phyloP scores from a whole-genome alignment of 2,113 vertebrate genomes.

The Patagioenas fasciata region DNA sequence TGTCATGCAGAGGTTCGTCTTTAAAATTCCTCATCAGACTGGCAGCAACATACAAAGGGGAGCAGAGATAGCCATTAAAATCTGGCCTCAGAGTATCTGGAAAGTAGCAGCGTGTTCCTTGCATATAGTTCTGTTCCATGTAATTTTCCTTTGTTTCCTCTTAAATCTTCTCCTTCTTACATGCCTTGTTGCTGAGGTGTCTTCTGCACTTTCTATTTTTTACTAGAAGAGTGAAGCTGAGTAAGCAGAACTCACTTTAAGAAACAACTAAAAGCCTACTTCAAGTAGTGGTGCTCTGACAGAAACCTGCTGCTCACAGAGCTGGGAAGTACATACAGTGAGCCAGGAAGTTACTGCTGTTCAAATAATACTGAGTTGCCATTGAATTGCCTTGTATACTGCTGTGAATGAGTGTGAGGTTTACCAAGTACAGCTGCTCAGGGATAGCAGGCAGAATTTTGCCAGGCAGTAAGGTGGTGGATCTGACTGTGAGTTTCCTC shows the following conservation, averaged over 20 bases:
- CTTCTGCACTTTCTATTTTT: neutral
- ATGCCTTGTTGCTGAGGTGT: neutral
- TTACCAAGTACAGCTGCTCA: neutral
- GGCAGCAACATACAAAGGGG: neutral
- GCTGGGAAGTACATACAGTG: neutral
- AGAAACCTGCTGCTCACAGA: neutral
- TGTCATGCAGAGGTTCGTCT: neutral
- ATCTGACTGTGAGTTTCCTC: fast-evolving
- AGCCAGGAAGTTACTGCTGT: neutral
- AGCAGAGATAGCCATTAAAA: neutral
- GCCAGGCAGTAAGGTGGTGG: neutral
- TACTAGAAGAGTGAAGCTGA: neutral
- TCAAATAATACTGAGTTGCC: neutral
- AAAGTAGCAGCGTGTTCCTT: neutral
- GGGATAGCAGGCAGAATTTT: neutral
- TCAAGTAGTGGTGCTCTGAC: neutral
- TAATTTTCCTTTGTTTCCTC: neutral
- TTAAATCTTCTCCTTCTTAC: neutral
- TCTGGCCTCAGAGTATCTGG: neutral
- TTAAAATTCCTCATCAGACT: neutral
- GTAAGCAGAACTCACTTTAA: neutral
- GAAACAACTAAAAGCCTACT: neutral
- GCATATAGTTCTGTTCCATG: neutral
- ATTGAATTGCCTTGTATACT: neutral
- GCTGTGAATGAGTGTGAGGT: neutral